Conservation (phyloP, 30 jellyfish, hydroid and myxozoan species). For the Rhopilema esculentum region DNA sequence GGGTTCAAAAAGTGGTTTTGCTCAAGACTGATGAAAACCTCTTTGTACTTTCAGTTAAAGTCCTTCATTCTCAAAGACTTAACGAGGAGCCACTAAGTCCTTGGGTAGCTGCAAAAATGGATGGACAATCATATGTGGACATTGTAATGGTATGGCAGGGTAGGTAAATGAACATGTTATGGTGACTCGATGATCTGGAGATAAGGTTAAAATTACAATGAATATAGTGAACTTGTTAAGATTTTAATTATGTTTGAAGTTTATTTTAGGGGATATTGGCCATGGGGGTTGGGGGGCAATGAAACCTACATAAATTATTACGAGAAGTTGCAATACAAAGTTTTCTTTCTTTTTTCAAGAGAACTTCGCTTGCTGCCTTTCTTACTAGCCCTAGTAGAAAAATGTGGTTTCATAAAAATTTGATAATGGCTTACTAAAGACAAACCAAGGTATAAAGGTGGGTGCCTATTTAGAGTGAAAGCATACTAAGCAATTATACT, state of each 20-base stretch:
- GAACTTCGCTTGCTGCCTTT: background rate
- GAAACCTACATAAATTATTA: background rate
- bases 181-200: background rate
- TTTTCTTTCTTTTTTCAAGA: background rate
- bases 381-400: background rate
- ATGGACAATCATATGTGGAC: conserved; percentile 51
- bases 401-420: background rate
- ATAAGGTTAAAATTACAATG: background rate
- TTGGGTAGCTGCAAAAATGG: conserved; percentile 36
- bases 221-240: background rate
- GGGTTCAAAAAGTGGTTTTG: conserved; percentile 34
- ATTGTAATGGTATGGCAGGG: conserved; percentile 56
- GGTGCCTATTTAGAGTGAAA: background rate
- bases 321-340: background rate
- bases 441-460: background rate
- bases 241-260: background rate
- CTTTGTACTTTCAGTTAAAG: conserved; percentile 28
- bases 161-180: conserved; percentile 1
- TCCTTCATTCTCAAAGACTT: conserved; percentile 55
- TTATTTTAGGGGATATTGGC: background rate
- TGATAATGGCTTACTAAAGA: background rate
- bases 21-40: conserved; percentile 7
- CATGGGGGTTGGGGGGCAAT: background rate
- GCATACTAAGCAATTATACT: background rate
- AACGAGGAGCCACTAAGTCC: conserved; percentile 42